Conservation (phyloP, 2,113 vertebrate genomes). For the Orientallactaga bullata region DNA sequence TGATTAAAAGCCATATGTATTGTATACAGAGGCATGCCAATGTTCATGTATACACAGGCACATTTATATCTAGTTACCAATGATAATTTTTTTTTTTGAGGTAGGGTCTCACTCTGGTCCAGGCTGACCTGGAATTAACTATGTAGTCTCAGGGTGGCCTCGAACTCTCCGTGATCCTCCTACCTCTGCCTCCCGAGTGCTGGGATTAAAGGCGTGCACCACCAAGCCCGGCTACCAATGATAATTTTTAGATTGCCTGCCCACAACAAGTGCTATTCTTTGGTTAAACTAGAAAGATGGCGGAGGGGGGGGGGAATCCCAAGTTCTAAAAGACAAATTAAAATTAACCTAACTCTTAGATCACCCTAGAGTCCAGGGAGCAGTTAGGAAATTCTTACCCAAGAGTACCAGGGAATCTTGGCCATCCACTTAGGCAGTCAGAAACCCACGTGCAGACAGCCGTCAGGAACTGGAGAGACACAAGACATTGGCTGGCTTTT, state of each 20-base stretch:
- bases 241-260: background rate
- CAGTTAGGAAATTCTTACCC: constrained; percentile 51
- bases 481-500: constrained; percentile 70
- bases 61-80: background rate
- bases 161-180: too few species aligned
- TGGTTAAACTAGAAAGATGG: constrained; percentile 16
- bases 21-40: background rate
- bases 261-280: constrained; percentile 10
- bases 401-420: background rate
- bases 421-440: constrained; percentile 37
- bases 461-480: background rate
- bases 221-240: too few species aligned
- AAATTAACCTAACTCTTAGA: background rate
- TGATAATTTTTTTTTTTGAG: constrained; percentile 1
- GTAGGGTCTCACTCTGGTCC: too few species aligned
- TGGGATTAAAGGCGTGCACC: too few species aligned
- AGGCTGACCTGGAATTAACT: too few species aligned
- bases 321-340: background rate
- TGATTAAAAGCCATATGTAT: background rate
- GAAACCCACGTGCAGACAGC: background rate
- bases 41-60: background rate
- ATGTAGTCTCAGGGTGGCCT: too few species aligned
- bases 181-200: too few species aligned
- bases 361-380: background rate
- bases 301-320: background rate